These are phyloP conservation scores for Pandemis cinnamomeana DNA, from an alignment of 2,888 invertebrate species.

Conservation along the genomic window DNA sequence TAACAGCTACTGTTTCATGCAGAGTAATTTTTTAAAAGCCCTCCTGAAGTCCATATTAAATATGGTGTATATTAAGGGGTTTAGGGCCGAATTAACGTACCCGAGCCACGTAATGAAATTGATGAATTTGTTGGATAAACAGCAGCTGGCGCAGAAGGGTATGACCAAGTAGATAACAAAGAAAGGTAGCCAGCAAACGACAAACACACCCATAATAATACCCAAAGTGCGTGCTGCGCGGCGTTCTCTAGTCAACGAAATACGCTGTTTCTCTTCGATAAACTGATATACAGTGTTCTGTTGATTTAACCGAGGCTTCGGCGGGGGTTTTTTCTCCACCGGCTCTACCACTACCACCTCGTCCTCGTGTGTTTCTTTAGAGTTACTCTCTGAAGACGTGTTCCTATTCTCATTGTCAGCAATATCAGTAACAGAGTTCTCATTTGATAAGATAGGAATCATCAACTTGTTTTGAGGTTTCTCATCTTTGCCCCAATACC, in stretches of 20 bases:
- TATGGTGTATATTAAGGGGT: constrained; percentile 97
- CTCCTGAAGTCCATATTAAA: constrained; percentile 97
- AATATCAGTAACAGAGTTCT: constrained; percentile 76
- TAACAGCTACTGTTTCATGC: constrained; percentile 66
- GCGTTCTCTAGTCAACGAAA: constrained; percentile 96
- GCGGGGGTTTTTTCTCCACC: constrained; percentile 60
- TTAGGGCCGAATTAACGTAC: constrained; percentile 95
- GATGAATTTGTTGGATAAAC: constrained; percentile 90
- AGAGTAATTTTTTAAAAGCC: constrained; percentile 92
- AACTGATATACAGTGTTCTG: constrained; percentile 91
- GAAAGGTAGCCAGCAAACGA: constrained; percentile 99
- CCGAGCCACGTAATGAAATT: constrained; percentile 98
- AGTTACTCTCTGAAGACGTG: constrained; percentile 79
- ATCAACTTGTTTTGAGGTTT: constrained; percentile 78
- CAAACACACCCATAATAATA: constrained; percentile 99
- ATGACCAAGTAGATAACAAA: constrained; percentile 97
- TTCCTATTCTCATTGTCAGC: constrained; percentile 74
- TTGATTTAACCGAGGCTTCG: constrained; percentile 62
- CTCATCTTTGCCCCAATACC: constrained; percentile 82
- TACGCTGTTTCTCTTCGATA: constrained; percentile 94
- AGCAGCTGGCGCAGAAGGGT: constrained; percentile 93
- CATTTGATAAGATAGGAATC: constrained; percentile 76
- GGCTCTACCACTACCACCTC: constrained; percentile 66
- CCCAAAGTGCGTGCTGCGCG: constrained; percentile 97
- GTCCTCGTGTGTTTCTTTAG: constrained; percentile 76